These are phyloP conservation scores for Thalassoma bifasciatum DNA, from an alignment of 2,113 vertebrate species.

Conservation along the genomic window DNA sequence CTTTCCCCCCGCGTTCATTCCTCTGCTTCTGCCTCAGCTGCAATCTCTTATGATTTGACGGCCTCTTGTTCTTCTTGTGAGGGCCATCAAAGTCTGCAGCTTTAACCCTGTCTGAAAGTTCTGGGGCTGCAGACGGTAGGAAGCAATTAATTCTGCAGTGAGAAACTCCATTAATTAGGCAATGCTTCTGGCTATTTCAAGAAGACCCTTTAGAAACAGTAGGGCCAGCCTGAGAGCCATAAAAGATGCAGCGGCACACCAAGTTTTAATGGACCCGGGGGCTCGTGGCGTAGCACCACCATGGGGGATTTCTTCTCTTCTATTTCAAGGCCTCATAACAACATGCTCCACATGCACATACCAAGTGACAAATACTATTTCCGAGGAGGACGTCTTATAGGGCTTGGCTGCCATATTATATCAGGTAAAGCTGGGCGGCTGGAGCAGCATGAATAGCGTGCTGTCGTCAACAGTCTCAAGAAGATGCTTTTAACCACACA, in stretches of 20 bases:
- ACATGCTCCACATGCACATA: constrained; percentile 27
- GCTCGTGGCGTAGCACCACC: constrained; percentile 46
- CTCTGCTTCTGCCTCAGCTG: constrained; percentile 36
- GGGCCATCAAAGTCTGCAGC: constrained; percentile 62
- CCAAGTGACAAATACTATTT: constrained; percentile 63
- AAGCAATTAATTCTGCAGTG: constrained; percentile 71
- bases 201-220: constrained; percentile 65
- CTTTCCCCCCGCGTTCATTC: constrained; percentile 34
- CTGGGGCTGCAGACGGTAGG: constrained; percentile 43
- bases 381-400: constrained; percentile 33
- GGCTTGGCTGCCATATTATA: constrained; percentile 19
- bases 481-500: background rate
- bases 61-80: constrained; percentile 67
- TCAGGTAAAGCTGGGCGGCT: constrained; percentile 20
- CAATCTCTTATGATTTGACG: constrained; percentile 59
- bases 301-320: constrained; percentile 59
- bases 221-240: constrained; percentile 54
- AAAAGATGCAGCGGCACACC: constrained; percentile 71
- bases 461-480: background rate
- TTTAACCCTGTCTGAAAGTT: constrained; percentile 61
- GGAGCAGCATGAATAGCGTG: constrained; percentile 11
- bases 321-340: constrained; percentile 53
- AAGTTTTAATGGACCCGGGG: constrained; percentile 71
- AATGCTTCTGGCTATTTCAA: constrained; percentile 68
- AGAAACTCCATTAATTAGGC: constrained; percentile 78